These are phyloP conservation scores for Gallinago stenura DNA, from an alignment of 2,797 vertebrate species.

Conservation along the genomic window DNA sequence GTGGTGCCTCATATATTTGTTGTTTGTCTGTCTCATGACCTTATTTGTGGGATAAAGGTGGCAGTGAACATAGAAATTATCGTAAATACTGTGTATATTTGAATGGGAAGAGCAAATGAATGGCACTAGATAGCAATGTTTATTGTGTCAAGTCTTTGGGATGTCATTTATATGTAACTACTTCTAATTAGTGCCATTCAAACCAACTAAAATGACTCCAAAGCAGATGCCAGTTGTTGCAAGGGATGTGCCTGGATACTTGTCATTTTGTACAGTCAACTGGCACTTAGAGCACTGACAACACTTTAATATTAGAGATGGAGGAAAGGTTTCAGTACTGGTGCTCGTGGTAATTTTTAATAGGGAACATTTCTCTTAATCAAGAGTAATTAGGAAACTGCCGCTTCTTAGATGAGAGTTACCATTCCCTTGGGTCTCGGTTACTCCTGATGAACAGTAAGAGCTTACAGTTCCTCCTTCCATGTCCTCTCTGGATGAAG, in stretches of 20 bases:
- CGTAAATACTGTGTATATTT: constrained; percentile 59
- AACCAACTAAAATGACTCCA: constrained; percentile 64
- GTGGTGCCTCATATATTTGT: constrained; percentile 42
- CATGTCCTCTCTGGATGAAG: rapidly evolving
- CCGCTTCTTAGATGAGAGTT: background rate
- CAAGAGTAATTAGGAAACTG: background rate
- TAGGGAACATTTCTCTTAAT: background rate
- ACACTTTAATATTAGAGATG: background rate
- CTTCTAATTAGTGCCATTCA: constrained; percentile 76
- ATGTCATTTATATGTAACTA: constrained; percentile 73
- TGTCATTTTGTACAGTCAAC: constrained; percentile 57
- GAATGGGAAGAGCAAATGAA: constrained; percentile 69
- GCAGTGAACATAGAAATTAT: constrained; percentile 63
- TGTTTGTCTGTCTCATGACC: constrained; percentile 60
- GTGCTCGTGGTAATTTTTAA: background rate
- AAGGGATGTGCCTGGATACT: constrained; percentile 56
- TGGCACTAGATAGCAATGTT: constrained; percentile 67
- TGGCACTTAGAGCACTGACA: constrained; percentile 3
- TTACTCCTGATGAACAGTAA: background rate
- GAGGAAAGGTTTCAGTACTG: background rate
- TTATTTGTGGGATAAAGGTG: constrained; percentile 72
- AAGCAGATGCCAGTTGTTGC: constrained; percentile 71
- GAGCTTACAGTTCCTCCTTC: background rate
- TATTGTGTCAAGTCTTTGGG: constrained; percentile 72
- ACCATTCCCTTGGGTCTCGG: background rate